Conservation (phyloP, 2,888 invertebrate genomes). For the Acanthosepion pharaonis region DNA sequence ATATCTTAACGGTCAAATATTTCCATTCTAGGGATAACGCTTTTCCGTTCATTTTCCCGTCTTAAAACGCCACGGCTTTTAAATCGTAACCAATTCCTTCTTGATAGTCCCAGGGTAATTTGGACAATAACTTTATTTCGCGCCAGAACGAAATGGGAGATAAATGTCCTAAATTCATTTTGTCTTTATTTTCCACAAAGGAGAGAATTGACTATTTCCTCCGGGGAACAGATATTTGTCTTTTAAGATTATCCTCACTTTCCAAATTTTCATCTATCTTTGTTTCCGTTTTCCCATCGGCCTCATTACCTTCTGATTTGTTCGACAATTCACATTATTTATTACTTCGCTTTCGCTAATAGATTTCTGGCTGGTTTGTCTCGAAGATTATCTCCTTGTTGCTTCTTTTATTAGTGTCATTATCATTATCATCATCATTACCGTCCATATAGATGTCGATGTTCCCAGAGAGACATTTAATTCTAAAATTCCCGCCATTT, state of each 20-base stretch:
- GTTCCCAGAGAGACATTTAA: background rate
- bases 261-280: slow-evolving; percentile 20
- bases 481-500: background rate
- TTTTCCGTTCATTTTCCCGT: background rate
- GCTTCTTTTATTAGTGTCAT: background rate
- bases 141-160: background rate
- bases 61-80: background rate
- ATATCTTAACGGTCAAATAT: background rate
- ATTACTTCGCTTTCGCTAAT: background rate
- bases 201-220: background rate
- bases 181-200: background rate
- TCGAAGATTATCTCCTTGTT: background rate
- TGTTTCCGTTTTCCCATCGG: background rate
- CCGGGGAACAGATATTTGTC: background rate
- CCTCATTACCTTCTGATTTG: background rate
- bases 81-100: background rate
- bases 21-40: background rate
- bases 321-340: background rate
- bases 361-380: background rate
- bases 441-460: background rate
- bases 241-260: background rate
- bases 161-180: background rate
- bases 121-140: background rate
- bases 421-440: background rate
- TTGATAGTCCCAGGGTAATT: background rate